Evolutionary conservation across 2,113 vertebrate species (phyloP).

Genomic region (Pelvicachromis taeniatus): DNA sequence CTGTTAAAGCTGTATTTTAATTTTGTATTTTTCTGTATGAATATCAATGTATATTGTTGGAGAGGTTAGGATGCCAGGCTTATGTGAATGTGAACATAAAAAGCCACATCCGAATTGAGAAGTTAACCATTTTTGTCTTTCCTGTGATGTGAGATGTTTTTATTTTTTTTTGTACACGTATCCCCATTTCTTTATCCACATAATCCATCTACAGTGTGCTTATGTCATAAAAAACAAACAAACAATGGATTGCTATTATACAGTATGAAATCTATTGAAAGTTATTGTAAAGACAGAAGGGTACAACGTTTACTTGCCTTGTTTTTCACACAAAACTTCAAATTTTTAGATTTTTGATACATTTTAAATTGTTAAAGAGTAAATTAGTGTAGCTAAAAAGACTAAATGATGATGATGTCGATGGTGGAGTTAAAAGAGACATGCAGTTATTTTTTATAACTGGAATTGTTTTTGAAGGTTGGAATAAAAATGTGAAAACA

Average conservation of each 20-base stretch:
- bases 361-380: constrained; percentile 34
- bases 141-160: background rate
- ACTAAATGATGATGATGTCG: background rate
- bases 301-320: constrained; percentile 34
- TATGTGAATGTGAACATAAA: background rate
- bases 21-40: constrained; percentile 11
- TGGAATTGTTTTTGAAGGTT: constrained; percentile 38
- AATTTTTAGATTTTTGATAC: constrained; percentile 57
- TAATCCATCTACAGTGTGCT: background rate
- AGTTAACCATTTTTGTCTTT: background rate
- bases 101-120: background rate
- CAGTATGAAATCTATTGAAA: constrained; percentile 11
- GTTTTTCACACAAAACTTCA: background rate
- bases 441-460: background rate
- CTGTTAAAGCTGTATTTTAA: constrained; percentile 23
- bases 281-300: constrained; percentile 31
- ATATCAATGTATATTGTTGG: background rate
- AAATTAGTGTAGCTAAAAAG: constrained; percentile 13
- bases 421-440: background rate
- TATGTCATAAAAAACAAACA: background rate
- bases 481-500: constrained; percentile 55
- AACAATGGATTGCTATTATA: background rate
- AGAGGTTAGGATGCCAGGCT: background rate
- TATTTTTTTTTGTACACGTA: background rate
- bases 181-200: background rate